These are phyloP conservation scores for Orius insidiosus DNA, from an alignment of 1,140 invertebrate species.

Conservation along the genomic window DNA sequence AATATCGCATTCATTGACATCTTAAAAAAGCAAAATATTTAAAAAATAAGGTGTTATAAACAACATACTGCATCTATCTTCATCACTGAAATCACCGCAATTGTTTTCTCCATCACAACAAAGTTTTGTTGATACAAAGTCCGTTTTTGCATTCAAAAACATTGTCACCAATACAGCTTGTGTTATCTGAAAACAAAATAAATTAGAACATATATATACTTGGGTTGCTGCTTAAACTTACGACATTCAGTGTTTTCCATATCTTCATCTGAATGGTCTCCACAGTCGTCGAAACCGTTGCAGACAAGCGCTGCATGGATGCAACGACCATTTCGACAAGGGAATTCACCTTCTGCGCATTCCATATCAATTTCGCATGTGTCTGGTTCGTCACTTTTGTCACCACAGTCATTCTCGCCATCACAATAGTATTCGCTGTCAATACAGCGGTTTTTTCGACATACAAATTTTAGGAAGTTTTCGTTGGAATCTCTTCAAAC, in stretches of 20 bases:
- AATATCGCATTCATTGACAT: constrained; percentile 51
- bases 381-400: constrained; percentile 30
- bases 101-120: constrained; percentile 57
- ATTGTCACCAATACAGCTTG: constrained; percentile 17
- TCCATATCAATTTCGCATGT: constrained; percentile 23
- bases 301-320: constrained; percentile 42
- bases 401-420: constrained; percentile 31
- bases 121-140: constrained; percentile 44
- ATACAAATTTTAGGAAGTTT: too few relatives aligned
- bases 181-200: neutral
- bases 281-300: constrained; percentile 48
- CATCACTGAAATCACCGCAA: constrained; percentile 56
- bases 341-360: constrained; percentile 34
- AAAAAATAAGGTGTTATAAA: neutral
- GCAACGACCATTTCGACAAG: constrained; percentile 40
- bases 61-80: constrained; percentile 39
- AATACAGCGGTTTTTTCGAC: neutral
- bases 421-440: constrained; percentile 37
- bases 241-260: constrained; percentile 16
- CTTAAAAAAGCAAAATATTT: constrained; percentile 25
- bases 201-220: too few relatives aligned
- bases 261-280: constrained; percentile 44
- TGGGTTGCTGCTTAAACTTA: too few relatives aligned
- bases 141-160: constrained; percentile 41
- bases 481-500: too few relatives aligned